phyloP scores from a whole-genome alignment of 1,140 invertebrate species.

The Drosophila navojoa region DNA sequence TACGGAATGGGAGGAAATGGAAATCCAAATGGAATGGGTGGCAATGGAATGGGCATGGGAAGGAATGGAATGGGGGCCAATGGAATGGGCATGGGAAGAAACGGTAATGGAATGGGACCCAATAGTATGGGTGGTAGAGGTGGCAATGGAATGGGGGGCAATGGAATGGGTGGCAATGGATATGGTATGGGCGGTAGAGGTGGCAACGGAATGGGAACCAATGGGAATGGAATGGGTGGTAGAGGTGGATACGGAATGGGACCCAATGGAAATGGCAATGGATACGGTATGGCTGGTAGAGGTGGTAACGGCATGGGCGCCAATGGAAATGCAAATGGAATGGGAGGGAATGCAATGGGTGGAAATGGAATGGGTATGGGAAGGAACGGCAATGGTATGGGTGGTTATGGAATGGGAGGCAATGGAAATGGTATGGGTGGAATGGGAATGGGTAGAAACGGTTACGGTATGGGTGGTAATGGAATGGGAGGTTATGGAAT shows the following conservation, averaged over 20 bases:
- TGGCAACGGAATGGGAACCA: neutral
- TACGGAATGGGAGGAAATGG: neutral
- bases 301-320: neutral
- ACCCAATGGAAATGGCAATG: neutral
- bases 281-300: neutral
- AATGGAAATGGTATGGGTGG: neutral
- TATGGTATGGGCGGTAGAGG: neutral
- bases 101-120: neutral
- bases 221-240: neutral
- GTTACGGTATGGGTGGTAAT: neutral
- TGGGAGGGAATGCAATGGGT: neutral
- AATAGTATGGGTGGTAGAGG: conserved; percentile 9
- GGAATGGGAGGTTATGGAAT: conserved; percentile 30
- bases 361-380: too few relatives aligned
- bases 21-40: conserved; percentile 1
- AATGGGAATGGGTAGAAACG: neutral
- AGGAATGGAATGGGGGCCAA: neutral
- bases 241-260: neutral
- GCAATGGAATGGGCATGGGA: neutral
- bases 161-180: neutral
- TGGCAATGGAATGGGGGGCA: neutral
- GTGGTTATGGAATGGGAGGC: neutral
- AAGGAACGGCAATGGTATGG: neutral
- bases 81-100: neutral
- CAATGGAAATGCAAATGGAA: conserved; percentile 1